Conservation (phyloP, 2,113 vertebrate species). For the Forbesichthys papilliferus region DNA sequence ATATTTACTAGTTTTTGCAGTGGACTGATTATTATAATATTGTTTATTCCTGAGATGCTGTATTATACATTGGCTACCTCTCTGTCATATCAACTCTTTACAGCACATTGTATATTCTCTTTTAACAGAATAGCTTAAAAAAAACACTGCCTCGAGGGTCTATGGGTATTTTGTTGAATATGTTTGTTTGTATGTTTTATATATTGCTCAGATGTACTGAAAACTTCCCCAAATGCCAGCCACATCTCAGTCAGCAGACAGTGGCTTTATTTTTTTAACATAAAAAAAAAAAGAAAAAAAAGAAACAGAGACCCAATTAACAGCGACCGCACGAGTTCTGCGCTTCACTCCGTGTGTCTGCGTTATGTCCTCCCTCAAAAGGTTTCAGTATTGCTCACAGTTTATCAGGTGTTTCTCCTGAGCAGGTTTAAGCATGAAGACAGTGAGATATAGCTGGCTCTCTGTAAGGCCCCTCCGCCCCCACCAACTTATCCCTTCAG, state of each 20-base stretch:
- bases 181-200: not conserved
- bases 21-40: constrained; percentile 18
- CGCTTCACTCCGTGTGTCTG: not conserved
- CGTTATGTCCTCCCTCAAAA: constrained; percentile 20
- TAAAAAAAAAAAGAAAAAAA: not conserved
- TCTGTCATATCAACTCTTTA: constrained; percentile 20
- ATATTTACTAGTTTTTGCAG: constrained; percentile 29
- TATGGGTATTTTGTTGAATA: constrained; percentile 18
- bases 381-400: constrained; percentile 29
- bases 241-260: not conserved
- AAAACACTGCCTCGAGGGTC: constrained; percentile 9
- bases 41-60: constrained; percentile 30
- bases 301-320: not conserved
- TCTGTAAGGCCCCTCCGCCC: constrained; percentile 9
- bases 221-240: not conserved
- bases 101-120: constrained; percentile 26
- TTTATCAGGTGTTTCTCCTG: constrained; percentile 28
- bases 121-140: constrained; percentile 1
- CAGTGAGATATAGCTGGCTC: constrained; percentile 33
- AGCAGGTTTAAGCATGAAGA: constrained; percentile 19
- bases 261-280: not conserved
- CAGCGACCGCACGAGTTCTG: not conserved
- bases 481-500: too few relatives aligned
- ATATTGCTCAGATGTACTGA: constrained; percentile 24
- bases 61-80: constrained; percentile 59